Base-by-base conservation (phyloP, 2,888 invertebrate species). In the Tethea ocularis region DNA sequence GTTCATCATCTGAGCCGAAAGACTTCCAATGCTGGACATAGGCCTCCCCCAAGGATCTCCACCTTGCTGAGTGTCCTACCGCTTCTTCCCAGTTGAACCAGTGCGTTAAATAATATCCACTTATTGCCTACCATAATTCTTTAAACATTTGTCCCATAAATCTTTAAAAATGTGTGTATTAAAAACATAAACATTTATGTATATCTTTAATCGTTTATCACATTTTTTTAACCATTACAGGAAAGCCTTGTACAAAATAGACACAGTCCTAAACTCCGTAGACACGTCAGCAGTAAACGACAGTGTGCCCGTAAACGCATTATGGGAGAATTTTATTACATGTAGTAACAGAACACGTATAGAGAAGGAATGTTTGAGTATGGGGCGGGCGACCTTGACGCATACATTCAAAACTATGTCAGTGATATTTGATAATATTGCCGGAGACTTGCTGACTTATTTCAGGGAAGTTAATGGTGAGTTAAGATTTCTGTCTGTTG, bases 401-500 rank as follows among this genome's bases (percentile, higher is more conserved):
- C 69, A 83, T 60, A 76, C 86, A 0, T 60, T 93, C 4, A 77
- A 79, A 56, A 85, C 84, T 20, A n/a, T 87, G 1, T 87, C 93
- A 0, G 73, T 84, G 0, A 75, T 84, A 3, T 67, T 87, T 0
- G 78, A 80, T 24, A 83, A 85, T 51, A 64, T 87, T 2, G 83
- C 84, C 0, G 64, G 60, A 0, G 91, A 92, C 66, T 66, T 93
- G 13, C 58, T 81, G 17, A 85, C 76, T 0, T 93, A 93, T 67
- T 88, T 93, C 53, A 80, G 60, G 11, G 93, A 93, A 62, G 73
- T 82, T 36, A 87, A 87, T 73, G 92, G 93, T 92, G 69, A 79
- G 80, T 46, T 7, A 3, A 46, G 8, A 20, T 20, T 46, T 4
- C n/a, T n/a, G n/a, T n/a, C n/a, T n/a, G n/a, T n/a, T n/a, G n/a